Percentiles rank a stretch among this genome's conserved stretches.
phyloP scores from a whole-genome alignment of 2,797 vertebrate genomes.

The Synanceia verrucosa region DNA sequence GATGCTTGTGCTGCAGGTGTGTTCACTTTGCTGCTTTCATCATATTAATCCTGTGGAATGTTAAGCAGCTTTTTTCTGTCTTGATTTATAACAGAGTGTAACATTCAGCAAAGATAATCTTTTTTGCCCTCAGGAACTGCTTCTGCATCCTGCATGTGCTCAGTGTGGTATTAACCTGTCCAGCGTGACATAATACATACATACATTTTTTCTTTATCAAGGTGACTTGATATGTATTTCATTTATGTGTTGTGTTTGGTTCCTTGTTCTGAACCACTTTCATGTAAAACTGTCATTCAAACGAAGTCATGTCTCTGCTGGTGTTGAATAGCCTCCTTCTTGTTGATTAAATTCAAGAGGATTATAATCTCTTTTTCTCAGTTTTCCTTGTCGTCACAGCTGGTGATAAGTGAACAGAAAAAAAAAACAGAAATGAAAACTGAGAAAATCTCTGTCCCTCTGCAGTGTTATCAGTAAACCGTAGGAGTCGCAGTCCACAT shows the following conservation, averaged over 20 bases:
- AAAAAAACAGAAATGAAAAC: not conserved
- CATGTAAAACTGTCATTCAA: not conserved
- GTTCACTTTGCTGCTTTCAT: not conserved
- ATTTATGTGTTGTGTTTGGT: not conserved
- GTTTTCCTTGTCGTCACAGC: not conserved
- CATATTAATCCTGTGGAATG: not conserved
- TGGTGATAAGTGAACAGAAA: not conserved
- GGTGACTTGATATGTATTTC: conserved; percentile 4
- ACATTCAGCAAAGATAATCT: conserved; percentile 9
- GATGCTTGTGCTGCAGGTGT: not conserved
- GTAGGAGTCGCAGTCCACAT: not conserved
- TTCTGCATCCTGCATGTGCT: not conserved
- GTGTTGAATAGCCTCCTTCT: not conserved
- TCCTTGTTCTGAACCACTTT: not conserved
- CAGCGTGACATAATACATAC: not conserved
- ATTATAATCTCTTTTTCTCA: conserved; percentile 4
- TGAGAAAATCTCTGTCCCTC: not conserved
- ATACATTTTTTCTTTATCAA: conserved; percentile 12
- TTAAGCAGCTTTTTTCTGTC: not conserved
- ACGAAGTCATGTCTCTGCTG: not conserved
- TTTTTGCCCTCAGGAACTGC: not conserved
- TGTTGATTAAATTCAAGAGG: not conserved
- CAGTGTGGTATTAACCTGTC: conserved; percentile 1
- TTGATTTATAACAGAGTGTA: not conserved
- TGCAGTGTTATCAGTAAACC: conserved; percentile 15